Conservation (phyloP, 2,797 vertebrate species). For the Eospalax fontanierii region DNA sequence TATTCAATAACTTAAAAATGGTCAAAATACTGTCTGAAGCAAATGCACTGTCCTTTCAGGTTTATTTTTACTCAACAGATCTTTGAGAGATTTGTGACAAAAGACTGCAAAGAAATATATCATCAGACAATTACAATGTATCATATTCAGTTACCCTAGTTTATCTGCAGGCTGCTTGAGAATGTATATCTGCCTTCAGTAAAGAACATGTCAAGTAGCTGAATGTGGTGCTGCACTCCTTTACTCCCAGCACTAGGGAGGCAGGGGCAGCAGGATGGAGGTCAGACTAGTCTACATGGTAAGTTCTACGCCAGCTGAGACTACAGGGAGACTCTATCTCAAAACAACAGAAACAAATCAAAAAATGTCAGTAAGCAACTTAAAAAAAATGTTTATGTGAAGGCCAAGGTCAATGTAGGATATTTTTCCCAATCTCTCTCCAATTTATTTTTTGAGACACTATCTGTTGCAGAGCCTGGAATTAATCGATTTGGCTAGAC, state of each 20-base stretch:
- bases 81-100: neutral
- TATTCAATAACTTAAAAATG: neutral
- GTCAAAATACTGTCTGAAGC: constrained; percentile 41
- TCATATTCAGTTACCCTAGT: neutral
- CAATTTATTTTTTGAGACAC: neutral
- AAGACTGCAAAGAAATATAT: neutral
- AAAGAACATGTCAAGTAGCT: neutral
- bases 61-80: neutral
- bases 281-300: too few species aligned
- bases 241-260: too few species aligned
- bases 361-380: too few species aligned
- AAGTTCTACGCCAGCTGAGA: too few species aligned
- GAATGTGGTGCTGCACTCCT: too few species aligned
- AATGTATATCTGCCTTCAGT: neutral
- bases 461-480: neutral
- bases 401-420: neutral
- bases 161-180: constrained; percentile 8
- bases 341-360: too few species aligned
- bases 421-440: neutral
- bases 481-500: neutral
- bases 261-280: too few species aligned
- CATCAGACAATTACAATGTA: neutral
- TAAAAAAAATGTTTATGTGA: neutral
- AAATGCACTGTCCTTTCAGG: neutral
- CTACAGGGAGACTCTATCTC: too few species aligned